These are phyloP conservation scores for Leptoclinus maculatus DNA, from an alignment of 2,797 vertebrate species.

Conservation along the genomic window DNA sequence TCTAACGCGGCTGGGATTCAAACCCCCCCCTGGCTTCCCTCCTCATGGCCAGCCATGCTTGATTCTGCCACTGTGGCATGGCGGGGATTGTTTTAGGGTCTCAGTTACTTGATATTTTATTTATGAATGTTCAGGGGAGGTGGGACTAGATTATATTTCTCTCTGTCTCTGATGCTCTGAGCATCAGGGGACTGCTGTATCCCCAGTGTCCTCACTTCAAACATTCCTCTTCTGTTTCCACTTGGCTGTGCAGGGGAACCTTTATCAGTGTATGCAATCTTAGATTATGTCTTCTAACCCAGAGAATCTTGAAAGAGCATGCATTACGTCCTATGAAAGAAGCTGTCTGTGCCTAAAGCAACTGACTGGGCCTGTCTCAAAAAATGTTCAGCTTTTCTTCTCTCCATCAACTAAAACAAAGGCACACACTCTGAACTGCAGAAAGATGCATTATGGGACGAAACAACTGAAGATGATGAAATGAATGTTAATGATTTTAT, in stretches of 20 bases:
- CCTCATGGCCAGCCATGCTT: slow-evolving; percentile 36
- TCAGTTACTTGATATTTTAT: slow-evolving; percentile 82
- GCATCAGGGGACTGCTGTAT: slow-evolving; percentile 61
- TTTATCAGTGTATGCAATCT: slow-evolving; percentile 77
- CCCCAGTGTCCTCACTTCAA: slow-evolving; percentile 74
- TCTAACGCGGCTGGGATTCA: slow-evolving; percentile 65
- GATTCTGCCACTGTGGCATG: slow-evolving; percentile 46
- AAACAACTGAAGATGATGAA: slow-evolving; percentile 6
- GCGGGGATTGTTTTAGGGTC: slow-evolving; percentile 73
- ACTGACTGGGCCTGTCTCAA: slow-evolving; percentile 57
- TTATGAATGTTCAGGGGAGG: slow-evolving; percentile 75
- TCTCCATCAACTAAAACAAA: slow-evolving; percentile 47
- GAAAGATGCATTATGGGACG: slow-evolving; percentile 6
- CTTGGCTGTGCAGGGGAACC: slow-evolving; percentile 74
- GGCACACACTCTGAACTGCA: slow-evolving; percentile 25
- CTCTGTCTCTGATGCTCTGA: slow-evolving; percentile 68
- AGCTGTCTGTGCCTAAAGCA: slow-evolving; percentile 66
- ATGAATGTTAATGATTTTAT: slow-evolving; percentile 5
- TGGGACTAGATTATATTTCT: slow-evolving; percentile 62
- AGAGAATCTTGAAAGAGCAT: slow-evolving; percentile 76
- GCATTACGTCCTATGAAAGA: slow-evolving; percentile 66
- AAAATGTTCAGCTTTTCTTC: slow-evolving; percentile 59
- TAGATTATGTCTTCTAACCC: slow-evolving; percentile 68
- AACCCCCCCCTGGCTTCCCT: slow-evolving; percentile 54
- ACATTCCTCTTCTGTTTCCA: slow-evolving; percentile 73